Evolutionary conservation across 2,888 invertebrate genomes (phyloP), one percentile per base, ranked within the genome.

Genomic region (Drosophila subsilvestris): DNA sequence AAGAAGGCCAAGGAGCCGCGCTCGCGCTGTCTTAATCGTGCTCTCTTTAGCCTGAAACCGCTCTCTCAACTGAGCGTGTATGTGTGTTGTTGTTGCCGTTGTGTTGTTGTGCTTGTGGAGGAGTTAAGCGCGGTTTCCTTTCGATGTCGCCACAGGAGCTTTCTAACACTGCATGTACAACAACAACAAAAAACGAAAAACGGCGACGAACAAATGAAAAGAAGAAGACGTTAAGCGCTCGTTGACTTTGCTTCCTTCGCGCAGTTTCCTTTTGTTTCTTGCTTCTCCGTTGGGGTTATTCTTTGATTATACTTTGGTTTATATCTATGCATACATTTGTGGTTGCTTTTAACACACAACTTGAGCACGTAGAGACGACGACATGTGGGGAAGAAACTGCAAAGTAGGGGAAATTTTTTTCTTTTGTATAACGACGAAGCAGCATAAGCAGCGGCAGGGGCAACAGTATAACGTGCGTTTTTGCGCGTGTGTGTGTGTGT

Each of bases 311-410:
- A 71, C 67, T 76, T 80, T 76, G 70, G 48, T 75, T 75, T 67
- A 55, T 62, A 48, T 59, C 44, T 45, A 48, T 54, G 63, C 47
- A 51, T 56, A 54, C 56, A 48, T 69, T 69, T 78, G 20, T 63
- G 60, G 74, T 71, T 51, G 67, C 67, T 67, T 66, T 72, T 76
- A 62, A 82, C 51, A 75, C 82, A 78, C 82, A 78, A 86, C 80
- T 85, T 85, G 85, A 86, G 87, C 88, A 86, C 85, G 87, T 86
- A 85, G 74, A 74, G 71, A 76, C 67, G 69, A 75, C 69, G 60
- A 82, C 77, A 80, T 78, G 85, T 76, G 87, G 73, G 85, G 81
- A 62, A 86, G 72, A 76, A 76, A 87, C 89, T 88, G 87, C 70
- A 81, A 82, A 74, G 82, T 74, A 84, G 73, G 81, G 76, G 76